Conservation (phyloP, 1,140 invertebrate species). For the Drosophila trapezifrons region DNA sequence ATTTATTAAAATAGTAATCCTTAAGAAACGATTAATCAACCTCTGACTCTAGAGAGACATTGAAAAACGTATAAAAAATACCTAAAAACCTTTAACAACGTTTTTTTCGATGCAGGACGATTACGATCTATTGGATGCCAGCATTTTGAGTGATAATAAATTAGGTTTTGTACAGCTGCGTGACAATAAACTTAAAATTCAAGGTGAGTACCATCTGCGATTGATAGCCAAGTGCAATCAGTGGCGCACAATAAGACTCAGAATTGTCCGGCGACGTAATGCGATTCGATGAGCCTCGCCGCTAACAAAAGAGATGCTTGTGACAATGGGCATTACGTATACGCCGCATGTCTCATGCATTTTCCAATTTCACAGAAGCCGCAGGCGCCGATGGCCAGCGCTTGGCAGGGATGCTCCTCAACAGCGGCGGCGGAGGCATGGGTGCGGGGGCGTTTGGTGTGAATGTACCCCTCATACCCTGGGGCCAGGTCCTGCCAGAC, state of each 20-base stretch:
- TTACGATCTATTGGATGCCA: constrained; percentile 80
- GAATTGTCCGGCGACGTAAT: constrained; percentile 26
- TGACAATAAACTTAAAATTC: constrained; percentile 84
- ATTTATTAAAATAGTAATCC: too few relatives aligned
- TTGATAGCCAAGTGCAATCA: constrained; percentile 35
- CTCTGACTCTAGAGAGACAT: too few relatives aligned
- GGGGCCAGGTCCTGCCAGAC: constrained; percentile 74
- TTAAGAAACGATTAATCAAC: too few relatives aligned
- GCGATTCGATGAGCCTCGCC: constrained; percentile 33
- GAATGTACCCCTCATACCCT: constrained; percentile 78
- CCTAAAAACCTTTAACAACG: background rate
- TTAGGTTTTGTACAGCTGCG: constrained; percentile 83
- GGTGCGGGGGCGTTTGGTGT: constrained; percentile 53
- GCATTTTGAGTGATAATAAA: constrained; percentile 83
- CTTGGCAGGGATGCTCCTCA: constrained; percentile 75
- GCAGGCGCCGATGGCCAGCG: constrained; percentile 75
- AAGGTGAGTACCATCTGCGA: constrained; percentile 71
- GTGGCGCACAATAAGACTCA: constrained; percentile 14
- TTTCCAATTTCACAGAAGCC: constrained; percentile 68
- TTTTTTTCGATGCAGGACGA: constrained; percentile 69
- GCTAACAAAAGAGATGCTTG: constrained; percentile 35
- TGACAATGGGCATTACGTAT: constrained; percentile 58
- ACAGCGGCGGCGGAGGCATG: constrained; percentile 48
- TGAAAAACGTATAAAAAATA: background rate
- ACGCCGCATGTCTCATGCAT: constrained; percentile 55